These are phyloP conservation scores for Eledone cirrhosa DNA, from an alignment of 2,888 invertebrate species.

Conservation along the genomic window DNA sequence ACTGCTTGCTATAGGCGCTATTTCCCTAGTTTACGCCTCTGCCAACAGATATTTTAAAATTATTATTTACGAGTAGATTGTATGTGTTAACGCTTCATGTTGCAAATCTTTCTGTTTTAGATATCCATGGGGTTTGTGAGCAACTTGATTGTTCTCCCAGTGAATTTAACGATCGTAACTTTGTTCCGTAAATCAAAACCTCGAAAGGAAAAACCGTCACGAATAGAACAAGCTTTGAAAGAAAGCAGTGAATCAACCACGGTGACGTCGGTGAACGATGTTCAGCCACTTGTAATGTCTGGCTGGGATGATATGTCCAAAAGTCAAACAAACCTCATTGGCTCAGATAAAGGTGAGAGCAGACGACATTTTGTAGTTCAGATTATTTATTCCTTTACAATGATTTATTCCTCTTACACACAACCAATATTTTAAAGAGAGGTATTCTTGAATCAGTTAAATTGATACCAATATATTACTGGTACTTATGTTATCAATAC, in stretches of 20 bases:
- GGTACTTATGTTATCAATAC: too few species aligned
- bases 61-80: too few species aligned
- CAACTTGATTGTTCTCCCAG: conserved; percentile 68
- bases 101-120: conserved; percentile 47
- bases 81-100: not conserved
- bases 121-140: conserved; percentile 67
- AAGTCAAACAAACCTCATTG: conserved; percentile 19
- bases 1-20: too few species aligned
- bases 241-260: conserved; percentile 13
- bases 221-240: conserved; percentile 60
- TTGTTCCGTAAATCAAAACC: conserved; percentile 68
- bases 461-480: too few species aligned
- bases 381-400: too few species aligned
- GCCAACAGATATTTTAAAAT: too few species aligned
- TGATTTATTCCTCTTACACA: too few species aligned
- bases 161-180: conserved; percentile 66
- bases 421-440: too few species aligned
- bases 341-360: not conserved
- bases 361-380: too few species aligned
- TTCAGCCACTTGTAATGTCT: conserved; percentile 8
- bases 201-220: conserved; percentile 58
- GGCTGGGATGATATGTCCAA: conserved; percentile 26
- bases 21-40: too few species aligned
- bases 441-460: too few species aligned
- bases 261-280: conserved; percentile 9